Base-by-base conservation (phyloP, 2,797 vertebrate species). In the Huso huso region DNA sequence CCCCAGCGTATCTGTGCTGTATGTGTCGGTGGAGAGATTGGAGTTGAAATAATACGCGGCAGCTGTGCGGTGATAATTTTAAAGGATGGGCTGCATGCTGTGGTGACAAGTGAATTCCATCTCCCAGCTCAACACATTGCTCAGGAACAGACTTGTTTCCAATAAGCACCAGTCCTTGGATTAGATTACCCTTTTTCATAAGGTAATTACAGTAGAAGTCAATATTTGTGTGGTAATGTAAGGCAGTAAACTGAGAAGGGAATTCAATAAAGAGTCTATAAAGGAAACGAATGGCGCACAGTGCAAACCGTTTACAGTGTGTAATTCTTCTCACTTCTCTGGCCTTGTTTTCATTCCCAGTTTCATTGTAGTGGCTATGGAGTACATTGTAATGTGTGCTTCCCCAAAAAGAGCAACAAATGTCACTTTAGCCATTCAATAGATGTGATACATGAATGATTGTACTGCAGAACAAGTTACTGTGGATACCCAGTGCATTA, bases 401-500 rank as follows among this genome's bases (percentile, higher is more conserved):
- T 53, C 9, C 52, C 52, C 52, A 53, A 6, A 53, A 12, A 50
- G 9, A 12, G 66, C 48, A 12, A 49, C 37, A 12, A 8, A 48
- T 62, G 49, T 50, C 18, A 58, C 37, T 51, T 57, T 62, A 13
- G 1, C 2, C 55, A 8, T 37, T 37, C 37, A 37, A 37, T 37
- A 5, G 37, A 37, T 37, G 37, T 37, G 37, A 37, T 37, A 37
- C 37, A 37, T 37, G 37, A 37, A 37, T 37, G 37, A 37, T 37
- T 37, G 5, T 37, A 37, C 37, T 49, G 68, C 51, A 66, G 58
- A 55, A 53, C 55, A 51, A 12, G 9, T 52, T 65, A 65, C 63
- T 65, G 58, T 62, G 57, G 49, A 51, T 57, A 51, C 70, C 73
- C 71, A 75, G 75, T 81, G 74, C 81, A 87, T 88, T 88, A 86